A percentile compares a stretch with the other conserved stretches of the same genome.
phyloP scores from a whole-genome alignment of 1,140 invertebrate genomes.

The Helicoverpa armigera region DNA sequence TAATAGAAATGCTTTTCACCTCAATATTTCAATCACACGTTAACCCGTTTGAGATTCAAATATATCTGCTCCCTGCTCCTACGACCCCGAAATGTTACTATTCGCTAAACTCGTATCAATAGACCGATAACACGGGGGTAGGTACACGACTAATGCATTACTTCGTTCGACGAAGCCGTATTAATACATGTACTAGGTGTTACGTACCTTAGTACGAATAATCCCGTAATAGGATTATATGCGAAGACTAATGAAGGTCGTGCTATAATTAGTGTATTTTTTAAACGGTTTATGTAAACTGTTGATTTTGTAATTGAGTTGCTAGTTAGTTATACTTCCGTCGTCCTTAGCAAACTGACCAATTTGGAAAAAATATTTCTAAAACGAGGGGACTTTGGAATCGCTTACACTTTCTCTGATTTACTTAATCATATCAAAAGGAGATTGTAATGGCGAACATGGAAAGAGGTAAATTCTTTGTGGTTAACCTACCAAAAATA shows the following conservation, averaged over 20 bases:
- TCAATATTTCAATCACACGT: too few species aligned
- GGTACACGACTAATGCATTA: slow-evolving; percentile 48
- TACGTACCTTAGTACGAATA: slow-evolving; percentile 13
- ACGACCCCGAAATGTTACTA: not conserved
- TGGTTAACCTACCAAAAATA: too few species aligned
- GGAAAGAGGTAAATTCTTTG: too few species aligned
- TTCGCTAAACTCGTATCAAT: slow-evolving; percentile 17
- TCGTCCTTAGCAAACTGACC: too few species aligned
- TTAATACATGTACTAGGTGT: slow-evolving; percentile 17
- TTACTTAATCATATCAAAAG: too few species aligned
- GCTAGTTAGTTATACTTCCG: too few species aligned
- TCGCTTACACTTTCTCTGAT: too few species aligned
- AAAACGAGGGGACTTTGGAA: too few species aligned
- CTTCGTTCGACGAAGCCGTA: slow-evolving; percentile 40
- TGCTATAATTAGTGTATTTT: slow-evolving; percentile 10
- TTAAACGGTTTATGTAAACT: slow-evolving; percentile 6
- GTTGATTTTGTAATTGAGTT: not conserved
- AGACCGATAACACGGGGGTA: slow-evolving; percentile 26
- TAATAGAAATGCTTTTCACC: too few species aligned
- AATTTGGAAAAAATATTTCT: too few species aligned
- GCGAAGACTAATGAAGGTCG: not conserved
- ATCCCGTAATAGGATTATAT: slow-evolving; percentile 35
- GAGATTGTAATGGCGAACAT: too few species aligned
- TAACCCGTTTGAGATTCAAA: not conserved
- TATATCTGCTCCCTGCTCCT: not conserved